These are phyloP conservation scores for Thecophora atra DNA, from an alignment of 2,888 invertebrate species.

Conservation along the genomic window DNA sequence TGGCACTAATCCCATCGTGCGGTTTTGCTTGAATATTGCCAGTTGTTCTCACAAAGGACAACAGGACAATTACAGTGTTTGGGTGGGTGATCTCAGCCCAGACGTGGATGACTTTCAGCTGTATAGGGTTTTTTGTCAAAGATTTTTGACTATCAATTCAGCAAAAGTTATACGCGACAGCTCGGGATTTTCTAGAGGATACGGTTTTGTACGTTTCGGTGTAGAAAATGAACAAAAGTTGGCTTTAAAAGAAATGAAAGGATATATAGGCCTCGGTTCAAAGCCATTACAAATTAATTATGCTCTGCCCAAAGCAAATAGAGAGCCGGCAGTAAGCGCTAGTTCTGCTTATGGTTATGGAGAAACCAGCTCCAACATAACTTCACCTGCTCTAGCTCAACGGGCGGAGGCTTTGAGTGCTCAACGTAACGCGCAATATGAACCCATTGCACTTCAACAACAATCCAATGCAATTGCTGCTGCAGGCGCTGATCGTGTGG, in stretches of 20 bases:
- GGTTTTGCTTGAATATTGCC: constrained; percentile 89
- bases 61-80: constrained; percentile 93
- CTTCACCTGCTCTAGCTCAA: too few species aligned
- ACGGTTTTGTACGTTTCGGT: constrained; percentile 94
- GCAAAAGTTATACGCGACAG: constrained; percentile 95
- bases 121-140: constrained; percentile 88
- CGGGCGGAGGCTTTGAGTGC: too few species aligned
- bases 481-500: constrained; percentile 69
- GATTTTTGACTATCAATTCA: constrained; percentile 91
- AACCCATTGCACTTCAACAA: constrained; percentile 44
- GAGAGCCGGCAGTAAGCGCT: constrained; percentile 63
- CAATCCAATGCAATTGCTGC: constrained; percentile 41
- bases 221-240: constrained; percentile 94
- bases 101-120: constrained; percentile 96
- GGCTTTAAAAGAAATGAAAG: constrained; percentile 92
- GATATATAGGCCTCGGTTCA: constrained; percentile 85
- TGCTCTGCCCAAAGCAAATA: constrained; percentile 87
- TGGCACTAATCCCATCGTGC: constrained; percentile 84
- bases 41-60: constrained; percentile 78
- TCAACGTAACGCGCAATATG: too few species aligned
- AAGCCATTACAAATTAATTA: constrained; percentile 92
- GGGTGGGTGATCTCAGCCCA: constrained; percentile 92
- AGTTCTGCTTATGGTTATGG: constrained; percentile 59
- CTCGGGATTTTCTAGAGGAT: constrained; percentile 92
- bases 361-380: too few species aligned